Base-by-base conservation (phyloP, 2,888 invertebrate genomes). In the Hoplodrina ambigua region DNA sequence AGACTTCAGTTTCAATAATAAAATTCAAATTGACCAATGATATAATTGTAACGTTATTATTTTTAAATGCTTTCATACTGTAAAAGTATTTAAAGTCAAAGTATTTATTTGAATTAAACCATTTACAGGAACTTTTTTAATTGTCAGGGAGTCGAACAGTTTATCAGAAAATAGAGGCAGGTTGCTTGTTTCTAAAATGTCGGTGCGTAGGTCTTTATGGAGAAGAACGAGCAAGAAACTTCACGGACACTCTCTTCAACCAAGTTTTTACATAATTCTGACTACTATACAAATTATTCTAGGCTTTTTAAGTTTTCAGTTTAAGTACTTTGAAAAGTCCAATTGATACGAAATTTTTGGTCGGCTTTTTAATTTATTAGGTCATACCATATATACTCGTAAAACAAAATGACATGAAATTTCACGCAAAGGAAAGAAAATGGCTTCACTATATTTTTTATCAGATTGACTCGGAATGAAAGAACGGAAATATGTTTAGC, bases 1-100 rank as follows among this genome's bases (percentile, higher is more conserved):
- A n/a, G 17, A 13, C 37, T 55, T 61, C 15, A 61, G 7, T n/a
- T 63, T 72, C 7, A 44, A 44, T 49, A 70, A 37, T 33, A 20
- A 13, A 30, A 30, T 0, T 33, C 7, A 19, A 19, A 41, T 20
- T 30, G 7, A 5, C 4, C 17, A 17, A n/a, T 10, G 17, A 30
- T 11, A 13, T 50, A 20, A 55, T 61, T 17, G n/a, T 49, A 19
- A 20, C 60, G 17, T 52, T 19, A 41, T 3, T 44, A 4, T 33
- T 33, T 20, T 62, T 30, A 19, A 44, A 30, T 13, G 10, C 3
- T 57, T 8, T 0, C 25, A 10, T 30, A 6, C 4, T 33, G 33
- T 44, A 7, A 44, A 57, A 19, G 33, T 19, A 44, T 20, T 20
- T 8, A 37, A 37, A 37, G 37, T 8, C 8, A 37, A 37, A 37